A percentile compares a stretch with the other conserved stretches of the same genome.
Conservation (phyloP, 2,888 invertebrate genomes). For the Sympetrum striolatum region DNA sequence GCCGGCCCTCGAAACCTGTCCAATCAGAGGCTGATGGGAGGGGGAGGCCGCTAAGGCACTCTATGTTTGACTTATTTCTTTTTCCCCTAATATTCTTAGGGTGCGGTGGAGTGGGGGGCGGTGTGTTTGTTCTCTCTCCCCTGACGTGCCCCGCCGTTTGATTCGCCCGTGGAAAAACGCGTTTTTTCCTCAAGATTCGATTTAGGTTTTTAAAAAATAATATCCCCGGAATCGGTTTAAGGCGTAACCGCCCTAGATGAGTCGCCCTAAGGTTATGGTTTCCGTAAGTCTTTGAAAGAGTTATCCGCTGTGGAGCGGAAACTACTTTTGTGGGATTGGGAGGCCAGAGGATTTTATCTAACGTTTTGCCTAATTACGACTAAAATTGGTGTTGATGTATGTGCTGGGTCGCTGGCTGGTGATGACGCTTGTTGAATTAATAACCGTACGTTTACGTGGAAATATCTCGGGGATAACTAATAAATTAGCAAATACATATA, state of each 20-base stretch:
- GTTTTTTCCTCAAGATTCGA: slow-evolving; percentile 22
- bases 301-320: neutral
- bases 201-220: neutral
- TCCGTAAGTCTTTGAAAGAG: neutral
- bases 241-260: neutral
- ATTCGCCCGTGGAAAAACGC: slow-evolving; percentile 16
- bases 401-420: too few relatives aligned
- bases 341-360: too few relatives aligned
- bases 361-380: too few relatives aligned
- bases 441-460: too few relatives aligned
- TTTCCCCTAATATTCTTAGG: slow-evolving; percentile 40
- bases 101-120: slow-evolving; percentile 11
- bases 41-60: slow-evolving; percentile 17
- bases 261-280: neutral
- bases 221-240: neutral
- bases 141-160: slow-evolving; percentile 12
- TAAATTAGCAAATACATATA: too few relatives aligned
- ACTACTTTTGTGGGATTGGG: neutral
- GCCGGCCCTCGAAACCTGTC: slow-evolving; percentile 39
- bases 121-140: slow-evolving; percentile 24
- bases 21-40: slow-evolving; percentile 30
- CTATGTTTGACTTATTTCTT: slow-evolving; percentile 29
- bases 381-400: too few relatives aligned
- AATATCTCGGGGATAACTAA: too few relatives aligned
- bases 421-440: too few relatives aligned